Evolutionary conservation across 2,888 invertebrate genomes (phyloP), one percentile per base, ranked within the genome.

Genomic region (Lasioglossum calceatum): DNA sequence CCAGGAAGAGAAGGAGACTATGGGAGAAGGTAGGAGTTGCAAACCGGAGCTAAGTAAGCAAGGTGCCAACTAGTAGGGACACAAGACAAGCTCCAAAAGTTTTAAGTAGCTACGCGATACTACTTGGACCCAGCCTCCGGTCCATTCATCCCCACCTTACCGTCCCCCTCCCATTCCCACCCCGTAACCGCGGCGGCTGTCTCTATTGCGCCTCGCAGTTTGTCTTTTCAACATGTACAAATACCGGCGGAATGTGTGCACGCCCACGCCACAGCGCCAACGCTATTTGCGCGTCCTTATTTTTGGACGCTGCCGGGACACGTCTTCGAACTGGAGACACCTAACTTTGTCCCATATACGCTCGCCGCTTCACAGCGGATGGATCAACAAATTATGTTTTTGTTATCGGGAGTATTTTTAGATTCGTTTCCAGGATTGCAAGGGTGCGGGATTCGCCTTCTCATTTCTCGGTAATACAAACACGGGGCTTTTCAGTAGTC

Each of bases 1-100:
- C 36, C 75, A 84, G 73, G 64, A 75, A 73, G 85, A 73, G 81
- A 73, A 79, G 81, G 82, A 79, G 87, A 81, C 86, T 72, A 82
- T 50, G 67, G 74, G 81, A 84, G 87, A 86, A 73, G 87, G 88
- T 88, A 80, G 88, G 87, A 90, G 87, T 88, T 86, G 89, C 84
- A 87, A 87, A 91, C 85, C 87, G 78, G 89, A 90, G 91, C 91
- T 91, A 88, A 91, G 91, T 91, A 91, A 91, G 91, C 91, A 91
- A 90, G 91, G 89, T 91, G 86, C 88, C 91, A 90, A 90, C 87
- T 86, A 89, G 89, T 85, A 90, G 92, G 87, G 89, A 90, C 89
- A 88, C 89, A 89, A 90, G 90, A 90, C 89, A 90, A 90, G 89
- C 89, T 89, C 84, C 89, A 77, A 90, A 89, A 89, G 89, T 89